Conservation (phyloP, 2,113 vertebrate genomes). For the Sander lucioperca region DNA sequence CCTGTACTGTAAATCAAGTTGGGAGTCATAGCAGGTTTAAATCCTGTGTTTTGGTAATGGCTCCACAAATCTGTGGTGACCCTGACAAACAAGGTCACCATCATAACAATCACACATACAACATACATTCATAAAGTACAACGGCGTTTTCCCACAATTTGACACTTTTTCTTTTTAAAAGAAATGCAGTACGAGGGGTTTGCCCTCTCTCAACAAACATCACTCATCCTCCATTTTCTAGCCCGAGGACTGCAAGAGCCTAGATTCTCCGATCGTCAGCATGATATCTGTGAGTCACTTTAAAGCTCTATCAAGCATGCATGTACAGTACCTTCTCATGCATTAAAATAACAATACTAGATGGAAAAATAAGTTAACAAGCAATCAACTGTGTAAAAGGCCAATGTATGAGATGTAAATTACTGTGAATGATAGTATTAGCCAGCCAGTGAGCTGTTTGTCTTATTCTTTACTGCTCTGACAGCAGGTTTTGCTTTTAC, state of each 20-base stretch:
- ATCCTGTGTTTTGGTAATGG: not conserved
- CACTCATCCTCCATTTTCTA: slow-evolving; percentile 17
- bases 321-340: slow-evolving; percentile 18
- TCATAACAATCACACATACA: slow-evolving; percentile 10
- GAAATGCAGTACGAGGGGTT: slow-evolving; percentile 20
- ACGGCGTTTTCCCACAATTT: slow-evolving; percentile 1
- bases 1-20: not conserved
- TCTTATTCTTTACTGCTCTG: slow-evolving; percentile 48
- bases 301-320: slow-evolving; percentile 38
- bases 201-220: slow-evolving; percentile 31
- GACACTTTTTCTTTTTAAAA: slow-evolving; percentile 15
- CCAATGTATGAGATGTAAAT: slow-evolving; percentile 55
- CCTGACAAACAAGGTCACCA: slow-evolving; percentile 28
- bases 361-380: slow-evolving; percentile 43
- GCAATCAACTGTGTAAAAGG: slow-evolving; percentile 40
- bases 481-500: slow-evolving; percentile 28
- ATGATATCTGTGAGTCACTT: slow-evolving; percentile 51
- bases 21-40: slow-evolving; percentile 17
- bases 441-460: slow-evolving; percentile 29
- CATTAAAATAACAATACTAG: slow-evolving; percentile 42
- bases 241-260: slow-evolving; percentile 1
- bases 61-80: slow-evolving; percentile 15
- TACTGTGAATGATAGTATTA: slow-evolving; percentile 48
- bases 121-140: slow-evolving; percentile 27
- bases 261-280: not conserved